phyloP scores from a whole-genome alignment of 2,888 invertebrate genomes.

The Athalia rosae region DNA sequence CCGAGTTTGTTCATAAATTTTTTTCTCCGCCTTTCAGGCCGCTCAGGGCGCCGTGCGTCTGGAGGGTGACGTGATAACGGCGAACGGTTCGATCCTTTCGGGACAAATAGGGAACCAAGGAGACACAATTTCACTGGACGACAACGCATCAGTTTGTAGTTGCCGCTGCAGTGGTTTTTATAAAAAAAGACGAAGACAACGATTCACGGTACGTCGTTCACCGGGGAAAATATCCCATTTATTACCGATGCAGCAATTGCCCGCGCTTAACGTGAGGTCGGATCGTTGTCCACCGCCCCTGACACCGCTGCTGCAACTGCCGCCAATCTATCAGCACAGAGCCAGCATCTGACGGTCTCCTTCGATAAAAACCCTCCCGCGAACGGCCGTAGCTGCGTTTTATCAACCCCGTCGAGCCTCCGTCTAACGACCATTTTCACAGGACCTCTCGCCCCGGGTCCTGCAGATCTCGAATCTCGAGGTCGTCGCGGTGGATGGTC shows the following conservation, averaged over 20 bases:
- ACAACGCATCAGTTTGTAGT: constrained; percentile 73
- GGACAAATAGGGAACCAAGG: constrained; percentile 76
- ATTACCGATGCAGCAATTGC: constrained; percentile 73
- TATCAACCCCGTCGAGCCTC: constrained; percentile 62
- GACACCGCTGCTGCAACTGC: constrained; percentile 68
- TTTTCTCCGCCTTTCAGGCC: constrained; percentile 78
- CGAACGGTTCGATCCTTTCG: constrained; percentile 91
- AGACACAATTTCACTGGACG: constrained; percentile 72
- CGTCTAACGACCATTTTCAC: constrained; percentile 52
- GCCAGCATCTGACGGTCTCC: constrained; percentile 70
- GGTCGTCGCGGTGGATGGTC: constrained; percentile 2
- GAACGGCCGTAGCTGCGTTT: constrained; percentile 51
- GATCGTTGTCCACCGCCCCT: constrained; percentile 64
- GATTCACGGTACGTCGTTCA: constrained; percentile 75
- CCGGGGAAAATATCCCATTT: constrained; percentile 76
- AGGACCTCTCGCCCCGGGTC: background rate
- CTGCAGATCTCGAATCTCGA: constrained; percentile 7
- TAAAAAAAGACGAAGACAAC: constrained; percentile 70
- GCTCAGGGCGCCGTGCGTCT: constrained; percentile 95
- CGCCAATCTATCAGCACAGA: constrained; percentile 70
- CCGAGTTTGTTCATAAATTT: background rate
- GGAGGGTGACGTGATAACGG: constrained; percentile 97
- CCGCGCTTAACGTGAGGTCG: constrained; percentile 60
- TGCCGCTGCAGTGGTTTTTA: constrained; percentile 74
- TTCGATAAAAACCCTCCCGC: constrained; percentile 56